These are phyloP conservation scores for Brachyptera putata DNA, from an alignment of 2,888 invertebrate genomes.

Conservation along the genomic window DNA sequence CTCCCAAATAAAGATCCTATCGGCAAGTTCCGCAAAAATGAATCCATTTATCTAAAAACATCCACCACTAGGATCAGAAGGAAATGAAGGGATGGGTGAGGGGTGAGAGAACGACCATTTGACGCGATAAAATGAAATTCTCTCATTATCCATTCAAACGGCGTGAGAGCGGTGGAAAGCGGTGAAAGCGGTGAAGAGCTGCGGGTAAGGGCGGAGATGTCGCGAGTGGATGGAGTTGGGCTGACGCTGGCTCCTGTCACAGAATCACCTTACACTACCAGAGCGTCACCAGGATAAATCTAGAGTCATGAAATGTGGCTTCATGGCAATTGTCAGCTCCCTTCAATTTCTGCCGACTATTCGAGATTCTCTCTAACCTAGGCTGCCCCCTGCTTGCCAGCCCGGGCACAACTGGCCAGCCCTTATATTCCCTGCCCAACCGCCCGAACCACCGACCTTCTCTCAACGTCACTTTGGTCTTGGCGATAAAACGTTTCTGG, in stretches of 20 bases:
- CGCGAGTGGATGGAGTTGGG: too few relatives aligned
- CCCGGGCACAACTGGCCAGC: constrained; percentile 4
- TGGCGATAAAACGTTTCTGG: constrained; percentile 9
- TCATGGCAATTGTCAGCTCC: too few relatives aligned
- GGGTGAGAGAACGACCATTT: background rate
- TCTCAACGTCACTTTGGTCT: constrained; percentile 7
- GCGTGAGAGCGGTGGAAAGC: background rate
- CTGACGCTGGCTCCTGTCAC: too few relatives aligned
- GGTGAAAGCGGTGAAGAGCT: background rate
- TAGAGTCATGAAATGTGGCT: too few relatives aligned
- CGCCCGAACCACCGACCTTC: too few relatives aligned
- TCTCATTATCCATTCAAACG: constrained; percentile 18
- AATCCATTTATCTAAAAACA: too few relatives aligned
- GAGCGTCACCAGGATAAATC: too few relatives aligned
- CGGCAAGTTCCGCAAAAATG: too few relatives aligned
- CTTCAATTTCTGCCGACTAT: constrained; percentile 14
- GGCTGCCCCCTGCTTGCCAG: background rate
- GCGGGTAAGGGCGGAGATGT: background rate
- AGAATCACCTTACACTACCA: background rate
- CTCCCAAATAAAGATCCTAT: too few relatives aligned
- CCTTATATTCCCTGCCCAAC: background rate
- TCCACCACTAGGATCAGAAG: background rate
- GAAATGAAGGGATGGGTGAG: background rate
- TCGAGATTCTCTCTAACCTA: background rate
- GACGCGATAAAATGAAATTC: constrained; percentile 3